Base-by-base conservation (phyloP, 2,113 vertebrate genomes). In the Telmatochromis bifrenatus region DNA sequence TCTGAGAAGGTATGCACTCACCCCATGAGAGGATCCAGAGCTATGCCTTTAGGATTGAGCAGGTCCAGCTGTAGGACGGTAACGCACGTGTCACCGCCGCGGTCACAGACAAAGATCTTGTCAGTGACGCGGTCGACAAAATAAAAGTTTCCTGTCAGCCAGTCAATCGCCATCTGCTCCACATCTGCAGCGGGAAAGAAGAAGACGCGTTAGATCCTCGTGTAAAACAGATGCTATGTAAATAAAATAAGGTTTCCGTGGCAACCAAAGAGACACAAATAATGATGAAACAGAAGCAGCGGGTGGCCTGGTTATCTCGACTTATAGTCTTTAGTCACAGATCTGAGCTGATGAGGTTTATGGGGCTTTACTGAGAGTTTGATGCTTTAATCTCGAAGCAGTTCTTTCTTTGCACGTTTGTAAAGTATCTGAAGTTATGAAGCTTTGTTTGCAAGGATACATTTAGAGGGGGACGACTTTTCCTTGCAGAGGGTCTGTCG, bases 81-180 rank as follows among this genome's bases (percentile, higher is more conserved):
- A 33, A 99, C 94, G 85, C 99, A 99, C 3, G 97, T 96, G 3
- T 97, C 97, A 10, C 98, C 98, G 0, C 95, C 95, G 13, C 83
- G 96, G 95, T 96, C 95, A 87, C 99, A 99, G 0, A 96, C 98
- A 23, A 98, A 99, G 96, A 99, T 98, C 87, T 97, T 97, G 95
- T 97, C 97, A 11, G 95, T 97, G 89, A 97, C 81, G 1, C 97
- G 96, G 92, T 99, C 98, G 92, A 98, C 96, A 85, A 99, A 99
- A 93, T 99, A 99, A 51, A 98, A 95, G 95, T 99, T 99, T 13
- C 98, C 97, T 0, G 98, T 99, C 35, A 99, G 95, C 99, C 99
- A 99, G 93, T 99, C 98, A 1, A 99, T 93, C 0, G 97, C 97
- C 96, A 99, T 97, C 88, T 99, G 97, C 45, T 99, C 97, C 9